Evolutionary conservation across 1,140 invertebrate species (phyloP), one percentile per base, ranked within the genome.

Genomic region (Heliothis subflexa): DNA sequence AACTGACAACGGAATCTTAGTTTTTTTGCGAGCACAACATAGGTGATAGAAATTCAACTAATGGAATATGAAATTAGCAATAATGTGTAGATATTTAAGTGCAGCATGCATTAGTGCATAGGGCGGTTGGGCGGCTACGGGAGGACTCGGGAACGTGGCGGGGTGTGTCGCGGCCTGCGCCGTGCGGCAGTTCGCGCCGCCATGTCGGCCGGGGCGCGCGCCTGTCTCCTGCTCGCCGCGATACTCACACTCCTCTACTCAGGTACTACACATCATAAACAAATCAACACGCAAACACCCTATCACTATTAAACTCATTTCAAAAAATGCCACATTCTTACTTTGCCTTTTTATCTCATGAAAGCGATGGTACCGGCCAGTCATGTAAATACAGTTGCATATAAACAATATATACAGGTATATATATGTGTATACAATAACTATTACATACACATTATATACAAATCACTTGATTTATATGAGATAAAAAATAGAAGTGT

Each of bases 161-260:
- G 47, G 59, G 59, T 61, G 25, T 61, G 16, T 9, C 33, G 71
- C 64, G 64, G 40, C 12, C 40, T 3, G 62, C 16, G 7, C 50
- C 50, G 74, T 66, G 57, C 71, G 81, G 82, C 81, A 84, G 68
- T 83, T 78, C 73, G 59, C 85, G 86, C 86, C 89, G 91, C 84
- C 88, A 94, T 93, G 91, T 85, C 85, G 87, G 86, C 84, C 83
- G 88, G 85, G 81, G 84, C 90, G 88, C 93, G 93, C 86, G 93
- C 83, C 75, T 87, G 84, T 50, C 33, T 94, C 72, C 84, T 93
- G 18, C 70, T 73, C 28, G 57, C 85, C 64, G 89, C 85, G 5
- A 78, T 94, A 7, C 86, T 94, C 64, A 86, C 92, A 72, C 83
- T 87, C 75, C 83, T 92, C 14, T 93, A 93, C 78, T 90, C 92